Base-by-base conservation (phyloP, 2,113 vertebrate species). In the Corythoichthys intestinalis region DNA sequence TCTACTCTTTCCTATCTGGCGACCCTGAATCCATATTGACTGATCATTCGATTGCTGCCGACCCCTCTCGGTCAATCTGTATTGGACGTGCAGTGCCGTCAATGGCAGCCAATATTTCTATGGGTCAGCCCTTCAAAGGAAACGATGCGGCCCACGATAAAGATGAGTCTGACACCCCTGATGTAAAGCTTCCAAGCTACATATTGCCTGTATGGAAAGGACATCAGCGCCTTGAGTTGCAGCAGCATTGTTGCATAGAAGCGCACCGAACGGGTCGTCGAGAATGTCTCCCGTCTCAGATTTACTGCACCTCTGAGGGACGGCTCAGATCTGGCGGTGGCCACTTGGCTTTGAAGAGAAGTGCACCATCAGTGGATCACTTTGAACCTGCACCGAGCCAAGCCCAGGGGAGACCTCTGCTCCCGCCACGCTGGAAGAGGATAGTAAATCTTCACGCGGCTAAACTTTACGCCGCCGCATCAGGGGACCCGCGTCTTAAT, bases 181-280 rank as follows among this genome's bases (percentile, higher is more conserved):
- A 13, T 37, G 13, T 37, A 58, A 15, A 84, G 86, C 67, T 81
- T 76, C 74, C 75, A 53, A 72, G 75, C 72, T 65, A 85, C 83
- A 83, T 88, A 79, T 89, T 86, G 77, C 76, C 70, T 82, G 80
- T 81, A 89, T 91, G 90, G 87, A 91, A 91, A 91, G 84, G 71
- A 80, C 88, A 90, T 90, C 85, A 91, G 81, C 78, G 72, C 69
- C 73, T 63, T 78, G 80, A 88, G 86, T 84, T 72, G 80, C 81
- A 84, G 65, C 74, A 85, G 83, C 83, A 85, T 83, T 88, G 88
- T 89, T 90, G 77, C 76, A 83, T 86, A 76, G 52, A 28, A 69
- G 74, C 65, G 34, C 67, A 66, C 83, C 75, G 82, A 83, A 86
- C 75, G 68, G 82, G 75, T 83, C 77, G 47, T 76, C 78, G 75